A percentile compares a stretch with the other conserved stretches of the same genome.
Evolutionary conservation across 2,888 invertebrate genomes (phyloP).

Genomic region (Orthosia incerta): DNA sequence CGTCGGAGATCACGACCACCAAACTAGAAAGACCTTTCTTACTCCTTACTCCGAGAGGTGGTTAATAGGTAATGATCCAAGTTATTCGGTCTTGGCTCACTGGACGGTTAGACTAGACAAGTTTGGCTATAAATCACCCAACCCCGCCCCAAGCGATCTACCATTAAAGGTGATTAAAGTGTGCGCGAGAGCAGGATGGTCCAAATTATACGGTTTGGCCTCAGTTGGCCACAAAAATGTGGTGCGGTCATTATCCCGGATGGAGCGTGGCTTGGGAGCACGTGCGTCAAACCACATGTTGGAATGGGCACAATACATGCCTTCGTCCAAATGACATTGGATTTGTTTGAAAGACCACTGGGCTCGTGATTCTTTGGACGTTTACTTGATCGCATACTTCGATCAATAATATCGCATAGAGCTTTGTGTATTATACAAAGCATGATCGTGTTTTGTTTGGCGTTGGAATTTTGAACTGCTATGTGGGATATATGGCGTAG

Average conservation of each 20-base stretch:
- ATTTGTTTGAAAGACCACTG: neutral
- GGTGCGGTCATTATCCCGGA: conserved; percentile 81
- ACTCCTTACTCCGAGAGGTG: conserved; percentile 7
- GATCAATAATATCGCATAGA: too few species aligned
- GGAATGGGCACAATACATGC: conserved; percentile 45
- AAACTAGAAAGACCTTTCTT: conserved; percentile 43
- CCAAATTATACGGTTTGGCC: conserved; percentile 85
- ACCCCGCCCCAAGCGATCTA: conserved; percentile 77
- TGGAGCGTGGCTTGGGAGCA: conserved; percentile 63
- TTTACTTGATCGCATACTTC: too few species aligned
- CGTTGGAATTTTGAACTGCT: neutral
- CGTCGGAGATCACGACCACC: conserved; percentile 41
- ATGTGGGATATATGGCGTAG: neutral
- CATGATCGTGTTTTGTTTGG: conserved; percentile 12
- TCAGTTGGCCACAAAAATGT: conserved; percentile 78
- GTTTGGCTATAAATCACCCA: conserved; percentile 80
- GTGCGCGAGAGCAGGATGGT: conserved; percentile 82
- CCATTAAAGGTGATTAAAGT: conserved; percentile 86
- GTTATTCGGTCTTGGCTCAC: conserved; percentile 63
- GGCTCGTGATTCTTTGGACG: neutral
- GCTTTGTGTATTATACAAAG: neutral
- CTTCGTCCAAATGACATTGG: conserved; percentile 34
- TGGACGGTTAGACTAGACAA: conserved; percentile 70
- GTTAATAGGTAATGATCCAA: conserved; percentile 9
- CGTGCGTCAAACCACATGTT: conserved; percentile 70